Base-by-base conservation (phyloP, 2,888 invertebrate species). In the Ypsolopha scabrella region DNA sequence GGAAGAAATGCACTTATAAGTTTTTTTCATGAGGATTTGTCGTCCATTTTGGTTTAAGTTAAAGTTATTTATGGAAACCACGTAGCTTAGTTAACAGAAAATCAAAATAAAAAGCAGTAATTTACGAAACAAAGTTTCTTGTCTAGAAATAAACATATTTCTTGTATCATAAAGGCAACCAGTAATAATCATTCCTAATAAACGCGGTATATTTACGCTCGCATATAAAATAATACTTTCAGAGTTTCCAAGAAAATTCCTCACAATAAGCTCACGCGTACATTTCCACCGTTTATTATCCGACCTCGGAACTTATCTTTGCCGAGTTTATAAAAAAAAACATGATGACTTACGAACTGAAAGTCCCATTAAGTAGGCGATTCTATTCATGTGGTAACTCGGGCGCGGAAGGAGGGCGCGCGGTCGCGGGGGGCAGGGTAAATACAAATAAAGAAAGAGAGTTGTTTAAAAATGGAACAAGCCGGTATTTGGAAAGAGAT, bases 381-480 rank as follows among this genome's bases (percentile, higher is more conserved):
- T 74, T 77, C 80, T 80, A 83, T 85, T 86, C 83, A 81, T 75
- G 82, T 80, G 80, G 77, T 75, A 78, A 79, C 75, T 67, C 65
- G 67, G 68, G 65, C 65, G 65, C 66, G 72, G 70, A 70, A 69
- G 68, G 67, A 65, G 68, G 68, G 53, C 58, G 55, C 60, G 59
- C 57, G 54, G 65, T 54, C 58, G 58, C 55, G 54, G 59, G 60
- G 63, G 67, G 64, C 64, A 61, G 63, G 57, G 71, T 71, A 66
- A 74, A 78, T 75, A 77, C 78, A 77, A 85, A 85, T 83, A 82
- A 86, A 85, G 82, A 80, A 81, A 79, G 77, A 64, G 83, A 83
- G 75, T 86, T 86, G 83, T 86, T 86, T 86, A 86, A 86, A 86
- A 86, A 81, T 79, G 78, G 78, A 76, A 81, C 80, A 81, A 86